Base-by-base conservation (phyloP, 2,888 invertebrate genomes). In the Aelia acuminata region DNA sequence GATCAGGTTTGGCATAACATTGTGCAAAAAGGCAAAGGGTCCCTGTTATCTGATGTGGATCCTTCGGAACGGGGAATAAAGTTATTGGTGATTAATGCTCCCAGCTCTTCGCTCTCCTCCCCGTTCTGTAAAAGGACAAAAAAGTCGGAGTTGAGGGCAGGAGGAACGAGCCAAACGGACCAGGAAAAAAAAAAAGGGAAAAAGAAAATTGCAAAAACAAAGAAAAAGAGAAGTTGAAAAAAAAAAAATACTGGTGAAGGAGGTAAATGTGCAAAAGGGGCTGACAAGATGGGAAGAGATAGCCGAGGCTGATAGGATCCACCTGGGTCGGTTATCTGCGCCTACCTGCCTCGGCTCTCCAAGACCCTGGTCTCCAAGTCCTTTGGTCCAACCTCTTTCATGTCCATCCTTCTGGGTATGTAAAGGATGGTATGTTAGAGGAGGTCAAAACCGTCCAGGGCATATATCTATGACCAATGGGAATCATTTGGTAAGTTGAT, bases 11-110 rank as follows among this genome's bases (percentile, higher is more conserved):
- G 75, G 75, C 31, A 39, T 35, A 39, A 39, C 39, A 75, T 39
- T 75, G 26, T 11, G 75, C 35, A 75, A 75, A 39, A 75, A 75
- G 70, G 31, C 35, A 20, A n/a, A 22, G 43, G 43, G 11, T n/a
- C 80, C 13, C n/a, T 80, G 80, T 80, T 80, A 80, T 80, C 80
- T 80, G 80, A 80, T 80, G 80, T 43, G 80, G 80, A 80, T 80
- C 80, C 80, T 13, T 43, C 43, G n/a, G 43, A 43, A 43, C 43
- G 80, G n/a, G 80, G 80, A 80, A 80, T 80, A 80, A 80, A 80
- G 80, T 80, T 80, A 80, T 80, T 80, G 80, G 43, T 80, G 80
- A 80, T 80, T 80, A 80, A 80, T 80, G 43, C 80, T 43, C 43
- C 20, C 39, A 13, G 80, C 43, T 43, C 80, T n/a, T 22, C 18